Conservation (phyloP, 1,140 invertebrate species). For the Drosophila bocki region DNA sequence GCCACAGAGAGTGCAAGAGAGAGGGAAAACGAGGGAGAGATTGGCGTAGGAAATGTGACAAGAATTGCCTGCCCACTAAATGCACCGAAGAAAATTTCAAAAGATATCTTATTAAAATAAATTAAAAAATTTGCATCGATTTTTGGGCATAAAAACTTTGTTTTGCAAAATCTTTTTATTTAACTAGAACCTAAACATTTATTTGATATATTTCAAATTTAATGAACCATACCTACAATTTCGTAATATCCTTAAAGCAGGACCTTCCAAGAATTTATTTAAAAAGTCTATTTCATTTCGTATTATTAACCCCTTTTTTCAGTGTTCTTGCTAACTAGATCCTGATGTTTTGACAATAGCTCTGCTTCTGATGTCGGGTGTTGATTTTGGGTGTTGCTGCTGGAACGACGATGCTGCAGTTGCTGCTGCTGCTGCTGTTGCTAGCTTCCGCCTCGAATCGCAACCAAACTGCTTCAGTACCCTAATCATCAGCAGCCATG, state of each 20-base stretch:
- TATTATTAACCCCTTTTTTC: not conserved
- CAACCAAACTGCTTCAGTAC: slow-evolving; percentile 63
- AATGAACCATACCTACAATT: no score
- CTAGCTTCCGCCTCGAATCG: slow-evolving; percentile 24
- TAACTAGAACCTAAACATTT: no score
- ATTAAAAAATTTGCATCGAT: no score
- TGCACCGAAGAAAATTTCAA: not conserved
- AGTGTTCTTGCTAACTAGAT: slow-evolving; percentile 17
- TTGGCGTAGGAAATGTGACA: slow-evolving; percentile 20
- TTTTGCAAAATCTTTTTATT: no score
- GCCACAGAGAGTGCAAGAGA: not conserved
- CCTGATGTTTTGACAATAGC: slow-evolving; percentile 60
- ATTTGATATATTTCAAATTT: no score
- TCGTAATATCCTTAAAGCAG: no score
- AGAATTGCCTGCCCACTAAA: slow-evolving; percentile 17
- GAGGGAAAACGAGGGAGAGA: not conserved
- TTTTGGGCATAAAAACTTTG: no score
- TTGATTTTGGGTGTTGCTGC: slow-evolving; percentile 21
- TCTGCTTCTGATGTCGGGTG: slow-evolving; percentile 31
- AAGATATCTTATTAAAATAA: no score
- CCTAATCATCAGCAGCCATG: slow-evolving; percentile 65
- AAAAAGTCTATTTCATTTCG: no score
- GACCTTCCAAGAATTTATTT: no score
- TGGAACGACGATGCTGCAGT: slow-evolving; percentile 1
- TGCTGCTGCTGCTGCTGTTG: not conserved